Evolutionary conservation across 2,113 vertebrate species (phyloP).

Genomic region (Echinops telfairi): DNA sequence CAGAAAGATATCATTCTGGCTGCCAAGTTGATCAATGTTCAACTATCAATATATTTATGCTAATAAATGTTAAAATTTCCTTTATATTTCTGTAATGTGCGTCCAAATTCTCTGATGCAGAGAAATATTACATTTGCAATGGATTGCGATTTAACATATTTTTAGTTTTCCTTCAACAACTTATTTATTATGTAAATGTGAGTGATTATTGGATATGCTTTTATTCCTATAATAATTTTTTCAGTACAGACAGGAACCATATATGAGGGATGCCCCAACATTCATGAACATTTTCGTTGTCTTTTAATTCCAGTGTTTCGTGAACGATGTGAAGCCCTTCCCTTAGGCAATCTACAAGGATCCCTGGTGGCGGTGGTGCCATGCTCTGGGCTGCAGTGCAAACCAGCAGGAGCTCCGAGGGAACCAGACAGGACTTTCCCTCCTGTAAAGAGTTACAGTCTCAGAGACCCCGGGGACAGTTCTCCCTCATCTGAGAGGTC

Average conservation of each 20-base stretch:
- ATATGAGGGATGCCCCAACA: too few species aligned
- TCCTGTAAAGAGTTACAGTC: too few species aligned
- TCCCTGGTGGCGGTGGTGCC: too few species aligned
- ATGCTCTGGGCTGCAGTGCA: too few species aligned
- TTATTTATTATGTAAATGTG: constrained; percentile 1
- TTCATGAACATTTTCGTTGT: too few species aligned
- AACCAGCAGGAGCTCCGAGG: too few species aligned
- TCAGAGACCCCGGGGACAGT: too few species aligned
- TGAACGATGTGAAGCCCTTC: too few species aligned
- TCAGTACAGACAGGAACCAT: constrained; percentile 10
- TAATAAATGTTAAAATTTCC: not conserved
- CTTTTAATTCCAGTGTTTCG: too few species aligned
- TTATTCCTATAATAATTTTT: constrained; percentile 55
- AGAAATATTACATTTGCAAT: not conserved
- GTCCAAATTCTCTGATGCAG: not conserved
- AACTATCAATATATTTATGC: not conserved
- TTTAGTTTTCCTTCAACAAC: constrained; percentile 38
- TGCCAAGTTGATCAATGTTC: not conserved
- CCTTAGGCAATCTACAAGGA: too few species aligned
- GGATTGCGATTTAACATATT: constrained; percentile 38
- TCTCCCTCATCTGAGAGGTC: too few species aligned
- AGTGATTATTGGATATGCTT: not conserved
- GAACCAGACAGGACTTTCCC: too few species aligned
- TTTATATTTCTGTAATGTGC: constrained; percentile 21
- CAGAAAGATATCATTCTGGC: not conserved